Conservation (phyloP, 92 coral and sea anemone genomes). For the Scolanthus callimorphus region DNA sequence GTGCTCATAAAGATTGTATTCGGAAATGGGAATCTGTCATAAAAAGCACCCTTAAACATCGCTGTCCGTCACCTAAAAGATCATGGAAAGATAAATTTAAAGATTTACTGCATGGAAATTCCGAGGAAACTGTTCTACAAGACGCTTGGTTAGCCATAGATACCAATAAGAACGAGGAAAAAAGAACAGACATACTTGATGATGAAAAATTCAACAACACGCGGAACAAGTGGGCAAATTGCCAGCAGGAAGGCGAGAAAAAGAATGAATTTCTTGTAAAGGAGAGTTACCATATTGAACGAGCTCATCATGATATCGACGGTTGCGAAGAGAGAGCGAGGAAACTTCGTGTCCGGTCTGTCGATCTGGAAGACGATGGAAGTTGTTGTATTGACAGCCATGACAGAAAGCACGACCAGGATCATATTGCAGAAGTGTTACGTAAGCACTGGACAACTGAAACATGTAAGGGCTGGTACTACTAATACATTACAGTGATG, state of each 20-base stretch:
- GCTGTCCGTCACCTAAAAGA: slow-evolving; percentile 57
- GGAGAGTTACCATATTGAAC: slow-evolving; percentile 66
- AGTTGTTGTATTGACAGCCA: background rate
- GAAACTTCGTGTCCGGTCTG: slow-evolving; percentile 71
- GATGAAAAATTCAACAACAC: background rate
- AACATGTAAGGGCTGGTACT: no score
- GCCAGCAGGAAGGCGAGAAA: slow-evolving; percentile 2
- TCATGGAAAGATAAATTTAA: slow-evolving; percentile 72
- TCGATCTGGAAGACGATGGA: slow-evolving; percentile 61
- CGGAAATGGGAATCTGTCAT: slow-evolving; percentile 79
- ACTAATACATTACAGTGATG: no score
- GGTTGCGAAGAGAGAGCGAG: slow-evolving; percentile 36
- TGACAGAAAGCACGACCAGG: background rate
- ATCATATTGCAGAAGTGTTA: slow-evolving; percentile 4
- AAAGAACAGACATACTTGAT: background rate
- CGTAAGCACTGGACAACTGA: slow-evolving; percentile 9
- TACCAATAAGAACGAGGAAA: slow-evolving; percentile 1
- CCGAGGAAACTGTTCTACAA: slow-evolving; percentile 19
- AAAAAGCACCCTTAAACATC: slow-evolving; percentile 48
- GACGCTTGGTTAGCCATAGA: slow-evolving; percentile 50
- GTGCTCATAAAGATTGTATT: slow-evolving; percentile 72
- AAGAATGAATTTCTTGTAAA: slow-evolving; percentile 23
- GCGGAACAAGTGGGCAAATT: background rate
- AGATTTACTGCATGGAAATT: slow-evolving; percentile 44
- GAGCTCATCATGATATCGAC: slow-evolving; percentile 13